A percentile compares a stretch with the other conserved stretches of the same genome.
These are phyloP conservation scores for Smutsia gigantea DNA, from an alignment of 2,797 vertebrate species.

Conservation along the genomic window DNA sequence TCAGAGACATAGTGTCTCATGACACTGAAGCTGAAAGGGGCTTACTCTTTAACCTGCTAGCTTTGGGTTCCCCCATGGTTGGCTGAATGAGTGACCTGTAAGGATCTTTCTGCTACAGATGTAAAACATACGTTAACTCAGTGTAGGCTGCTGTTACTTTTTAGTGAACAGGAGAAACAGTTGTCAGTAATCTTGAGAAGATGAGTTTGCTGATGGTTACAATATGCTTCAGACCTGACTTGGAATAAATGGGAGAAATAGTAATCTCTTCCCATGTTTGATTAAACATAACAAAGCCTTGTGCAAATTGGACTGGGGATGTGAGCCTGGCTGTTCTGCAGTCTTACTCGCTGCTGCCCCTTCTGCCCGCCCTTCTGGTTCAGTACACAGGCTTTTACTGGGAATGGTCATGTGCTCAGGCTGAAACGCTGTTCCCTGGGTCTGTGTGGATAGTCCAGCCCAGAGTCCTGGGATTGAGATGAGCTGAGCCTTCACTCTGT, in stretches of 20 bases:
- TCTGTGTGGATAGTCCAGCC: not conserved
- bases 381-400: not conserved
- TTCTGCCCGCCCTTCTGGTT: not conserved
- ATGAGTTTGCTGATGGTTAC: conserved; percentile 58
- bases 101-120: not conserved
- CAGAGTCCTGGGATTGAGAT: not conserved
- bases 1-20: not conserved
- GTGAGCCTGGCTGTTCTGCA: not conserved
- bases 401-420: not conserved
- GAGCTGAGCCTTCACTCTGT: not conserved
- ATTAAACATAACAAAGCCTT: conserved; percentile 74
- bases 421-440: not conserved
- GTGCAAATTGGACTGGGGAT: conserved; percentile 52
- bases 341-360: not conserved
- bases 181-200: conserved; percentile 48
- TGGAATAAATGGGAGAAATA: conserved; percentile 32
- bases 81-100: not conserved
- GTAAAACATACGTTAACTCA: not conserved
- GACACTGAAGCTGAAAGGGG: not conserved
- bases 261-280: conserved; percentile 66
- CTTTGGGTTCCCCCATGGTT: not conserved
- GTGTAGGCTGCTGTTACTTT: not conserved
- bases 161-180: conserved; percentile 15
- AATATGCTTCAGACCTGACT: conserved; percentile 27
- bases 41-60: not conserved